Conservation (phyloP, 2,888 invertebrate species). For the Lasioglossum figueresi region DNA sequence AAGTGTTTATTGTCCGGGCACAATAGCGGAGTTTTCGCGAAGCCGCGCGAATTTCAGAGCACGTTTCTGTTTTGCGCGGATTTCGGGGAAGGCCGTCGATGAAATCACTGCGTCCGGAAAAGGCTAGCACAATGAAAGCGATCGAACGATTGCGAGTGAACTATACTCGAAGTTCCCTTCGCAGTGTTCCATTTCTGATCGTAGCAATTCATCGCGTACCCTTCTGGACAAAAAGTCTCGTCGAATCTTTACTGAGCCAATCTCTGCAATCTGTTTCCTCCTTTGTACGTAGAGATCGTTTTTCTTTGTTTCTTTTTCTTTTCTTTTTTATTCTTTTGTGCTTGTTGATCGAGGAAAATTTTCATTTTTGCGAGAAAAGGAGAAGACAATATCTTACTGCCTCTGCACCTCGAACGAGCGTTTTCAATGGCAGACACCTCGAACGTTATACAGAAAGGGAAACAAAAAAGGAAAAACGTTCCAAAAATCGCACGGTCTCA, state of each 20-base stretch:
- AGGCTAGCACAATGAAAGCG: conserved; percentile 19
- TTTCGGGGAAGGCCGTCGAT: neutral
- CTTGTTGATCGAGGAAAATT: neutral
- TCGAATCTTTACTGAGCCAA: conserved; percentile 7
- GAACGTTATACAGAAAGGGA: neutral
- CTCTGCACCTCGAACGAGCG: conserved; percentile 1
- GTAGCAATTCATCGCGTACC: neutral
- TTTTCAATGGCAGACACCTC: neutral
- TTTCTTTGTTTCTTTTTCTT: neutral
- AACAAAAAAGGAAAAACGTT: neutral
- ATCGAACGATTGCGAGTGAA: neutral
- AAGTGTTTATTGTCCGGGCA: neutral
- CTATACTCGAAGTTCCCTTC: neutral
- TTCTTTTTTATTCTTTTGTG: neutral
- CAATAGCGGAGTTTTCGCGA: neutral
- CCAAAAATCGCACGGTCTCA: neutral
- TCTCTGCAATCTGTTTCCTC: neutral
- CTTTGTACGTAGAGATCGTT: neutral
- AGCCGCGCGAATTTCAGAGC: neutral
- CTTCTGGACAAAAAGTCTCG: neutral
- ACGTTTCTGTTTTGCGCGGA: neutral
- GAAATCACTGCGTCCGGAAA: conserved; percentile 13
- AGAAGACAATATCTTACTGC: neutral
- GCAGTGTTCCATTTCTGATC: neutral
- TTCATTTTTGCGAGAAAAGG: neutral